Base-by-base conservation (phyloP, 2,797 vertebrate genomes). In the Triplophysa yarkandensis region DNA sequence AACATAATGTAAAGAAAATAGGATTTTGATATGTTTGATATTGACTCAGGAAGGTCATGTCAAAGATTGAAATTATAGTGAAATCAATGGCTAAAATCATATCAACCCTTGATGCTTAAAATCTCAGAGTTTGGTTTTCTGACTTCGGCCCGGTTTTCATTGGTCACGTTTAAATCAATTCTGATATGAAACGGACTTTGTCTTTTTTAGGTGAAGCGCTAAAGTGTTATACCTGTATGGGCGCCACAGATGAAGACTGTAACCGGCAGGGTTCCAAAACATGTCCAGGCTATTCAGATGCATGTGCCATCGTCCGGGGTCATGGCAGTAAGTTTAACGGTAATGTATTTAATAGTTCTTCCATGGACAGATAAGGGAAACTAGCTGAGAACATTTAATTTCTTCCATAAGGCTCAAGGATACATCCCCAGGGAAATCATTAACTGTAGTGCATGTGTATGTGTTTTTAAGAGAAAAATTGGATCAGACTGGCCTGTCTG, bases 141-240 rank as follows among this genome's bases (percentile, higher is more conserved):
- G n/a, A n/a, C n/a, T n/a, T n/a, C n/a, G n/a, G n/a, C n/a, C n/a
- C n/a, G n/a, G n/a, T n/a, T n/a, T n/a, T n/a, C n/a, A n/a, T n/a
- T n/a, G n/a, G 17, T 2, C 14, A 16, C 28, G 6, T 30, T 28
- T 13, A 21, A 1, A 27, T 14, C 32, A 64, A 16, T 43, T 65
- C 16, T 43, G 23, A 23, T 23, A 32, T 74, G 10, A 6, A 25
- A 6, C 34, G 11, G n/a, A 11, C 39, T 23, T 68, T 8, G 82
- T 27, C 57, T 57, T 52, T 14, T 67, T 16, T 85, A 97, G 95
- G 91, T 52, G 88, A 90, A 41, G 91, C 91, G 1, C 90, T 96
- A 77, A 88, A 82, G 34, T 97, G 95, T 87, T 95, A 92, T 72
- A 94, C 92, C 69, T 97, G 94, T 27, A 95, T 95, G 87, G 94